Evolutionary conservation across 64 coral and sea anemone genomes (phyloP).

Genomic region (Acropora yongei): DNA sequence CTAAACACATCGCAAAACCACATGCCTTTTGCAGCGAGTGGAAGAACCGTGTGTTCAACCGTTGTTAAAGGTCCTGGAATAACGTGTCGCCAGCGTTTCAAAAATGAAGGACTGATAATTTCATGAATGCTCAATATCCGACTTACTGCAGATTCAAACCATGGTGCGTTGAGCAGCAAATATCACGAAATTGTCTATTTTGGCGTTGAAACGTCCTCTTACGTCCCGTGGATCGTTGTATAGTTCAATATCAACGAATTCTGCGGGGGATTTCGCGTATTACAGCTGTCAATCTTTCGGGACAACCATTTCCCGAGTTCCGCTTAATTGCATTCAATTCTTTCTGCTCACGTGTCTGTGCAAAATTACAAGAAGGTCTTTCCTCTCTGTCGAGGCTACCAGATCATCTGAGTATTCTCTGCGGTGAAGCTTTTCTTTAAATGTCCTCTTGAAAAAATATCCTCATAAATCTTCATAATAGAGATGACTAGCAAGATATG

Average conservation of each 20-base stretch:
- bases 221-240: not conserved
- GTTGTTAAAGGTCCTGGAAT: not conserved
- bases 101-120: not conserved
- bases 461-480: not conserved
- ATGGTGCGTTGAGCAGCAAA: not conserved
- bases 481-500: not conserved
- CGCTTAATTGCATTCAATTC: not conserved
- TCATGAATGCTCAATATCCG: not conserved
- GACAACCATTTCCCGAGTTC: not conserved
- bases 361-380: not conserved
- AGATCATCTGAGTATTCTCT: not conserved
- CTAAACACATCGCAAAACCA: slow-evolving; percentile 16
- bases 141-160: not conserved
- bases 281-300: slow-evolving; percentile 17
- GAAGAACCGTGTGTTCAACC: not conserved
- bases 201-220: slow-evolving; percentile 3
- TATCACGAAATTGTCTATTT: slow-evolving; percentile 27
- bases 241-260: slow-evolving; percentile 38
- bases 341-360: not conserved
- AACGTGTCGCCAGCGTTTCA: not conserved
- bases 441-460: not conserved
- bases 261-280: slow-evolving; percentile 40
- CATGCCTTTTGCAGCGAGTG: slow-evolving; percentile 49
- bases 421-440: slow-evolving; percentile 19
- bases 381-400: not conserved